phyloP scores from a whole-genome alignment of 2,797 vertebrate genomes.

The Luscinia megarhynchos region DNA sequence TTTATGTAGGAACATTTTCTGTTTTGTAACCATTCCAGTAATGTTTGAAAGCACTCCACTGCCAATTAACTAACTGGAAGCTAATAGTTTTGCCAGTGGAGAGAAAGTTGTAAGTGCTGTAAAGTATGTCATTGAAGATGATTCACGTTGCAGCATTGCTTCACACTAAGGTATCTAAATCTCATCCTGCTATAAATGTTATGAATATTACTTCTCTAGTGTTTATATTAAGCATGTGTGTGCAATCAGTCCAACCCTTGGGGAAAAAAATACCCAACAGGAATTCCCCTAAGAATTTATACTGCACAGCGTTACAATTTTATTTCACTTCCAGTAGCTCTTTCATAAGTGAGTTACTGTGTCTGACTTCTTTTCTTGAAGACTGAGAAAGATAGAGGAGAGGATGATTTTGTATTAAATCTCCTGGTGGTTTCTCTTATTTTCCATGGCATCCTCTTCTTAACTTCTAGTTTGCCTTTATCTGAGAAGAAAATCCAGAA shows the following conservation, averaged over 20 bases:
- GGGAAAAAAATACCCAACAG: accelerated
- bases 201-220: neutral
- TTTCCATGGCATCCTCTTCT: neutral
- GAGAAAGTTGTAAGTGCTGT: neutral
- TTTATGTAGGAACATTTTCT: neutral
- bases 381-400: neutral
- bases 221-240: neutral
- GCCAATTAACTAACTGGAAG: neutral
- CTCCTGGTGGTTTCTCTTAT: neutral
- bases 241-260: neutral
- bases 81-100: neutral
- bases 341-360: neutral
- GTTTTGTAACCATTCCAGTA: neutral
- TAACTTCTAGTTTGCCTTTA: neutral
- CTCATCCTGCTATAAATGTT: neutral
- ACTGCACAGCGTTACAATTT: neutral
- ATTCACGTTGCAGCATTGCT: neutral
- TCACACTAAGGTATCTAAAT: neutral
- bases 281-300: neutral
- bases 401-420: neutral
- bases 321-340: neutral
- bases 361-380: neutral
- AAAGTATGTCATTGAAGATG: neutral
- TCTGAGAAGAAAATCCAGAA: neutral
- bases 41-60: neutral